Evolutionary conservation across 2,797 vertebrate species (phyloP).

Genomic region (Sebastes oblongus): DNA sequence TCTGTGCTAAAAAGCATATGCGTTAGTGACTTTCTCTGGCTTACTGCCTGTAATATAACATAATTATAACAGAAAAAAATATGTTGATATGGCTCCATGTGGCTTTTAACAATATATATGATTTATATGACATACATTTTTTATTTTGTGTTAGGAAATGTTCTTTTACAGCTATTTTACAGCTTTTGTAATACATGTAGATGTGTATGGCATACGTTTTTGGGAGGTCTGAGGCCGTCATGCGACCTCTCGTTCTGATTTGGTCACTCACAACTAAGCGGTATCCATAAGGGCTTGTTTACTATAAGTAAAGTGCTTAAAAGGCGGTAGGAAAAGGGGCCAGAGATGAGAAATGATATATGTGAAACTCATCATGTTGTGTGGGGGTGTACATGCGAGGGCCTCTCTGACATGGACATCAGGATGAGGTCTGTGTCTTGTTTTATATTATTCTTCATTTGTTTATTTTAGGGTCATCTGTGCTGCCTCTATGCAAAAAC

Average conservation of each 20-base stretch:
- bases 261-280: not conserved
- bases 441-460: slow-evolving; percentile 66
- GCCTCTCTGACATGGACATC: slow-evolving; percentile 20
- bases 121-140: not conserved
- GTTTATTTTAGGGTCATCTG: slow-evolving; percentile 81
- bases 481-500: slow-evolving; percentile 85
- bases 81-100: not conserved
- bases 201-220: not conserved
- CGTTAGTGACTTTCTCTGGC: not conserved
- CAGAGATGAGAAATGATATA: not conserved
- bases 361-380: slow-evolving; percentile 18
- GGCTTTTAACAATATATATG: not conserved
- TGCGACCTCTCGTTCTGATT: not conserved
- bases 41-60: not conserved
- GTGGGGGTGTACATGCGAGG: slow-evolving; percentile 2
- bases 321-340: not conserved
- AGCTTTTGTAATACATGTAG: not conserved
- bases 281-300: not conserved
- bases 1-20: not conserved
- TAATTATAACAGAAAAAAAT: not conserved
- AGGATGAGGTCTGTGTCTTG: slow-evolving; percentile 43
- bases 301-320: not conserved
- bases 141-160: not conserved
- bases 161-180: not conserved
- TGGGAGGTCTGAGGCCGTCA: not conserved